Base-by-base conservation (phyloP, 1,140 invertebrate genomes). In the Drosophila sechellia region DNA sequence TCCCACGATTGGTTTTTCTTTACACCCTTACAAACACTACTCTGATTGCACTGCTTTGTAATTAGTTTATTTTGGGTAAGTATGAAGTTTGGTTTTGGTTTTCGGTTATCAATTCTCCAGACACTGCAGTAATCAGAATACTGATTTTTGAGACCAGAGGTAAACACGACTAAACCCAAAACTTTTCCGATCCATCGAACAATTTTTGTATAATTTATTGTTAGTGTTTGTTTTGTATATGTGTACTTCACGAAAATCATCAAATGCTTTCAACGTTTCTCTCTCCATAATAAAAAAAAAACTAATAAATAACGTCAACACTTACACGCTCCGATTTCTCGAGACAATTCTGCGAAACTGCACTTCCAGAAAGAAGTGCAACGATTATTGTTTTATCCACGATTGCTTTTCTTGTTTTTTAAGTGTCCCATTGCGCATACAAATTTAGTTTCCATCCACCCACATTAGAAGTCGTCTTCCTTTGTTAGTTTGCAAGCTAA, bases 201-300 rank as follows among this genome's bases (percentile, higher is more conserved):
- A 61, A 49, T 20, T 12, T 54, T 69, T 46, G 39, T 40, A 43
- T 48, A 65, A 35, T 20, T 56, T 40, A 11, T 63, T 40, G 31
- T 46, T 64, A 45, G 25, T 37, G 35, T 52, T 68, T 52, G 54
- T 40, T 72, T 66, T 43, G 49, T 20, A 65, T 45, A 8, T 61
- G 42, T 49, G 59, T 56, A 72, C 83, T 72, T 77, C 85, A 83
- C 79, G 85, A 89, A 89, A 89, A 89, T 89, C 84, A 89, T 89
- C 84, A 89, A 89, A 87, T 73, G 79, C 79, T 89, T 83, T 49
- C 65, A 63, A 72, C 40, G 20, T 56, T 35, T 34, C 40, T 39
- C 39, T 53, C 37, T 63, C 45, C 12, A 64, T 50, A 3, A 4
- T 25, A 61, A 31, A 61, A 64, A 3, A 31, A 61, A 31, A 61